A percentile compares a stretch with the other conserved stretches of the same genome.
phyloP scores from a whole-genome alignment of 2,113 vertebrate genomes.

The Strix uralensis region DNA sequence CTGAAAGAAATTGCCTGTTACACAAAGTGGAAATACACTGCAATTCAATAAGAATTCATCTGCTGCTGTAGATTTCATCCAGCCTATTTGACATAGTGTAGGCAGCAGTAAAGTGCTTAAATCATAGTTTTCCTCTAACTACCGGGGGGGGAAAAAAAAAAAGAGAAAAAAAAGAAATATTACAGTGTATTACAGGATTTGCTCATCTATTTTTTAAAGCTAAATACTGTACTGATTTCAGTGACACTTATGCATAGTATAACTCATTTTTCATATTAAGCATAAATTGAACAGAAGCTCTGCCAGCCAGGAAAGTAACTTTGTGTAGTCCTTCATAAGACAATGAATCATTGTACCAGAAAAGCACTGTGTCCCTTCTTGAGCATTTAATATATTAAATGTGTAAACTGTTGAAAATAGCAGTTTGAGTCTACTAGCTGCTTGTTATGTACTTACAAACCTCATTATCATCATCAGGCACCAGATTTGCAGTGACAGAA shows the following conservation, averaged over 20 bases:
- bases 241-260: neutral
- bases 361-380: neutral
- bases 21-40: neutral
- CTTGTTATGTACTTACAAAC: neutral
- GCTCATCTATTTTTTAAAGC: neutral
- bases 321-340: neutral
- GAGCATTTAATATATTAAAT: neutral
- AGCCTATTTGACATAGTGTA: neutral
- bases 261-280: neutral
- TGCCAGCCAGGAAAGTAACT: neutral
- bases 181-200: neutral
- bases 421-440: neutral
- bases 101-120: neutral
- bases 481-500: slow-evolving; percentile 10
- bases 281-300: neutral
- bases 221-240: neutral
- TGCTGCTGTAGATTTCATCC: neutral
- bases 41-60: neutral
- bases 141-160: rapidly evolving
- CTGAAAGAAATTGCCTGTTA: neutral
- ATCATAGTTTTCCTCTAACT: neutral
- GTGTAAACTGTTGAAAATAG: neutral
- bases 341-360: neutral
- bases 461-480: neutral
- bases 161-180: neutral